These are phyloP conservation scores for Noctua janthe DNA, from an alignment of 2,888 invertebrate species.

Conservation along the genomic window DNA sequence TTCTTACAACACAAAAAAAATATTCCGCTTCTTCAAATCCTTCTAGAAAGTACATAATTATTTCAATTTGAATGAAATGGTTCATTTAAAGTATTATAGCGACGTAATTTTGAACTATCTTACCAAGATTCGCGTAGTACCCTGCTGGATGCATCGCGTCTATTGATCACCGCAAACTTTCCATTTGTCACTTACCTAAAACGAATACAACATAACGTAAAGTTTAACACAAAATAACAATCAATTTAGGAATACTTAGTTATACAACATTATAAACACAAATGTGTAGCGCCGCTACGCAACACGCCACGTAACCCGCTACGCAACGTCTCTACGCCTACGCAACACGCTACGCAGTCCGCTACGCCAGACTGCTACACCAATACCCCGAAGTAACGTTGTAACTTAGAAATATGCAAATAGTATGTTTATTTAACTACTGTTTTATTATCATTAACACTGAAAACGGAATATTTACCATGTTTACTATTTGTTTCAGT, in stretches of 20 bases:
- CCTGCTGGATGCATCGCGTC: conserved; percentile 89
- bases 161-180: conserved; percentile 85
- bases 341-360: background rate
- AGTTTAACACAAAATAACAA: conserved; percentile 48
- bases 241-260: background rate
- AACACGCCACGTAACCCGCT: background rate
- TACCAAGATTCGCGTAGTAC: conserved; percentile 90
- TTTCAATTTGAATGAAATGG: background rate
- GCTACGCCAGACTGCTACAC: conserved; percentile 2
- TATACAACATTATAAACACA: background rate
- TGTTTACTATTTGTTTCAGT: too few species aligned
- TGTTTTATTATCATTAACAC: background rate
- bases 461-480: too few species aligned
- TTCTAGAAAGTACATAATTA: conserved; percentile 3
- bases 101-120: conserved; percentile 72
- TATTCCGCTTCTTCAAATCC: background rate
- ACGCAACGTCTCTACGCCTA: background rate
- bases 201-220: conserved; percentile 74
- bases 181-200: conserved; percentile 90
- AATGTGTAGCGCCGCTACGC: background rate
- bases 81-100: conserved; percentile 17
- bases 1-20: background rate
- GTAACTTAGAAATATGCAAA: background rate
- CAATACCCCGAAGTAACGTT: background rate
- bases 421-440: background rate